A percentile compares a stretch with the other conserved stretches of the same genome.
phyloP scores from a whole-genome alignment of 2,113 vertebrate species.

The Calyptommatus sinebrachiatus region DNA sequence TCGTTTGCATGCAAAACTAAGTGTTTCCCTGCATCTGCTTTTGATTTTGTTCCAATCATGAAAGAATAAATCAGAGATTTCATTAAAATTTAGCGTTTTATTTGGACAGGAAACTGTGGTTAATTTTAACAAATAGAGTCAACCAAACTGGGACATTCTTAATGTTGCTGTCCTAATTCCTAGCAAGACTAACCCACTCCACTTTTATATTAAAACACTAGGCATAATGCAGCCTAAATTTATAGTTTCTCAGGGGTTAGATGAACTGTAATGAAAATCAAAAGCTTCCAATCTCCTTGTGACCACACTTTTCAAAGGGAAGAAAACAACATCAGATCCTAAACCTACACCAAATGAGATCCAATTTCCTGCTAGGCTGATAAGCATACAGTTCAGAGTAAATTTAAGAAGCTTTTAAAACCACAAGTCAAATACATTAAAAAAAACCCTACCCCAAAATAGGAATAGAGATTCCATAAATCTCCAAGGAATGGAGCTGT shows the following conservation, averaged over 20 bases:
- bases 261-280: background rate
- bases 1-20: background rate
- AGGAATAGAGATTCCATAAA: conserved; percentile 24
- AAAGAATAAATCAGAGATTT: background rate
- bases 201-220: background rate
- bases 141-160: too few species aligned
- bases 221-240: background rate
- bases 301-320: too few species aligned
- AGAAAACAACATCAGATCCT: background rate
- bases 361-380: rapidly evolving
- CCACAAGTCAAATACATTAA: conserved; percentile 26
- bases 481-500: conserved; percentile 44
- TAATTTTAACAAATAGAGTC: background rate
- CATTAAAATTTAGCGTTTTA: background rate
- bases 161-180: too few species aligned
- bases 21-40: background rate
- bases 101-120: background rate
- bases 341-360: background rate
- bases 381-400: conserved; percentile 13
- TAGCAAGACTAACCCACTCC: background rate
- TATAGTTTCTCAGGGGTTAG: background rate
- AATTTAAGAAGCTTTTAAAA: conserved; percentile 27
- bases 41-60: background rate
- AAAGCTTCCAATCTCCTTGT: background rate
- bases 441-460: background rate